Evolutionary conservation across 1,140 invertebrate species (phyloP), one percentile per base, ranked within the genome.

Genomic region (Macrocentrus cingulum): DNA sequence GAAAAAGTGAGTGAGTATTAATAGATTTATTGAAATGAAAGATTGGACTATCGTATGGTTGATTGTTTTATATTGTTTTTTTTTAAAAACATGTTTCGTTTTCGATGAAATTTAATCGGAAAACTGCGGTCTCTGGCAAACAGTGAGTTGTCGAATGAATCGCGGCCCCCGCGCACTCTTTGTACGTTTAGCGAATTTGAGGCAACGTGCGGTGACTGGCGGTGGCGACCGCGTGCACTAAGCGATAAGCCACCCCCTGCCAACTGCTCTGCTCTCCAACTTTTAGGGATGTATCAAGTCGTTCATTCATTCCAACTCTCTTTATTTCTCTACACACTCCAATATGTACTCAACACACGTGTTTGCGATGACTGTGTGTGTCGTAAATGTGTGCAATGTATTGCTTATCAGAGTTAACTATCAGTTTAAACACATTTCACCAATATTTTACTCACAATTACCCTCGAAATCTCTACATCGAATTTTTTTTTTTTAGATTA

Each of bases 161-260:
- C 45, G 29, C 44, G 32, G 20, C 45, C 37, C 36, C 20, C 34
- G 41, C 22, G 4, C 42, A 7, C 42, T 11, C 36, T 18, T 48
- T 37, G 37, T 18, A 34, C 16, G 44, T 51, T 29, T 20, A 51
- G 39, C 25, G 45, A 58, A 59, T 29, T 41, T 32, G 11, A 44
- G 13, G 32, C 39, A 42, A 36, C 39, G 6, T 22, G 57, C 57
- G 66, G 70, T 73, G 72, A 72, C 71, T 74, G 69, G 68, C 68
- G 70, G 68, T 69, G 67, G 70, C 66, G 70, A 73, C 74, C 72
- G 74, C 72, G 71, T 74, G 72, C 71, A 60, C 70, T 69, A 66
- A 58, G 67, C 72, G 74, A 76, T 76, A 75, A 76, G 74, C 72
- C 59, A 57, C 60, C 57, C 58, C 61, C 58, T 9, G 37, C 49